A percentile compares a stretch with the other conserved stretches of the same genome.
Evolutionary conservation across 2,888 invertebrate species (phyloP).

Genomic region (Drosophila falleni): DNA sequence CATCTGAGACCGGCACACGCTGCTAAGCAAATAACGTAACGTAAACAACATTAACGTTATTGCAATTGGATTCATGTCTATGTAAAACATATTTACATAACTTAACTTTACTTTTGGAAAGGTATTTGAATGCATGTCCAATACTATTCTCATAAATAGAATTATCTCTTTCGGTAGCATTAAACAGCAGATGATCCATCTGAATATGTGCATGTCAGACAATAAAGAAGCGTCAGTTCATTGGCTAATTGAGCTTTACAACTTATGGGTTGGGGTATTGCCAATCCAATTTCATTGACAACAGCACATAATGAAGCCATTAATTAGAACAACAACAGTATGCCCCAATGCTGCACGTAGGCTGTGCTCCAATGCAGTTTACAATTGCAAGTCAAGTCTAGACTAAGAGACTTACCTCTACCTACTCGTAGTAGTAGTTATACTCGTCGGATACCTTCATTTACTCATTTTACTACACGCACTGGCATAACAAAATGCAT

Average conservation of each 20-base stretch:
- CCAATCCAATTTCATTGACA: slow-evolving; percentile 31
- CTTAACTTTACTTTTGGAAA: neutral
- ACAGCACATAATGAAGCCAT: slow-evolving; percentile 51
- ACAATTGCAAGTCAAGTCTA: slow-evolving; percentile 54
- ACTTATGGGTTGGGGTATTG: slow-evolving; percentile 18
- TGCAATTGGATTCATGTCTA: neutral
- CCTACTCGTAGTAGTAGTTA: slow-evolving; percentile 46
- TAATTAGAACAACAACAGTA: slow-evolving; percentile 66
- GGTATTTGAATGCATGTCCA: slow-evolving; percentile 8
- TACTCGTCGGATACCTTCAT: slow-evolving; percentile 16
- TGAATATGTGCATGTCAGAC: neutral
- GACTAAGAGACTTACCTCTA: slow-evolving; percentile 44
- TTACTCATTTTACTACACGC: slow-evolving; percentile 56
- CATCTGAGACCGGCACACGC: slow-evolving; percentile 51
- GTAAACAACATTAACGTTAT: slow-evolving; percentile 24
- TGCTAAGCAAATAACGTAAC: slow-evolving; percentile 38
- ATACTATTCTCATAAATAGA: neutral
- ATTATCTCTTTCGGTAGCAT: neutral
- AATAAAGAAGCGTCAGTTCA: slow-evolving; percentile 4
- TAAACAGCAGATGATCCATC: slow-evolving; percentile 17
- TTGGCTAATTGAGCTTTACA: too few relatives aligned
- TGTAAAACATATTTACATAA: neutral
- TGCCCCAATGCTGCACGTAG: slow-evolving; percentile 70
- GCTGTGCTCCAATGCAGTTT: slow-evolving; percentile 71
- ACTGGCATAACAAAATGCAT: slow-evolving; percentile 64